Evolutionary conservation across 2,888 invertebrate species (phyloP).

Genomic region (Azorinus chamasolen): DNA sequence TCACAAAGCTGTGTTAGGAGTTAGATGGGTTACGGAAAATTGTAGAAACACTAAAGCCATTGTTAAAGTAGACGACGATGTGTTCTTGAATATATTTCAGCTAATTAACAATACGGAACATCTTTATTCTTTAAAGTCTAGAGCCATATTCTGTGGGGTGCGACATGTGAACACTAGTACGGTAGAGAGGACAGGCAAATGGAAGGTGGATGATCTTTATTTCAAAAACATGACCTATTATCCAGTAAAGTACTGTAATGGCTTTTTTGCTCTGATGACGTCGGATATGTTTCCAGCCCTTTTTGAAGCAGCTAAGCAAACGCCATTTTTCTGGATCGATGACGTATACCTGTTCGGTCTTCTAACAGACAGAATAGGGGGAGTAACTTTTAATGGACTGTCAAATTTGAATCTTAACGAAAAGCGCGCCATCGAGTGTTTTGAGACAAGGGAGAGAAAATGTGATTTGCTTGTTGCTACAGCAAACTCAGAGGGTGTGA

Average conservation of each 20-base stretch:
- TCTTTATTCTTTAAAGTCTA: slow-evolving; percentile 56
- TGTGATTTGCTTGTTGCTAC: slow-evolving; percentile 68
- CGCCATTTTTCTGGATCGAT: slow-evolving; percentile 85
- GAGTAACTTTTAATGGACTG: slow-evolving; percentile 86
- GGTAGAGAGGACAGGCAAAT: slow-evolving; percentile 74
- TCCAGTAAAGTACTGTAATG: slow-evolving; percentile 84
- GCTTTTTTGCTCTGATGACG: slow-evolving; percentile 78
- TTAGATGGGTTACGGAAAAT: slow-evolving; percentile 75
- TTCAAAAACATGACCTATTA: slow-evolving; percentile 76
- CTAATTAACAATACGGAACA: slow-evolving; percentile 70
- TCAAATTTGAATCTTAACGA: slow-evolving; percentile 95
- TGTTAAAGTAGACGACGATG: slow-evolving; percentile 80
- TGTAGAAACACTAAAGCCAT: slow-evolving; percentile 72
- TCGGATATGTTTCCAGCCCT: slow-evolving; percentile 77
- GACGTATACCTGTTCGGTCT: slow-evolving; percentile 85
- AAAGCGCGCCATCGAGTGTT: slow-evolving; percentile 66
- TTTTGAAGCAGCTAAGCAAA: slow-evolving; percentile 75
- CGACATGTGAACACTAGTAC: slow-evolving; percentile 71
- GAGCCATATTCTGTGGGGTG: slow-evolving; percentile 72
- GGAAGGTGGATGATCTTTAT: slow-evolving; percentile 73
- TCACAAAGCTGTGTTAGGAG: slow-evolving; percentile 77
- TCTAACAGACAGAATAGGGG: slow-evolving; percentile 76
- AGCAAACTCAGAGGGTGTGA: slow-evolving; percentile 63
- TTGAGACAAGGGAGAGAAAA: slow-evolving; percentile 53
- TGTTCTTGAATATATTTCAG: slow-evolving; percentile 78